These are phyloP conservation scores for Caerostris extrusa DNA, from an alignment of 1,140 invertebrate species.

Conservation along the genomic window DNA sequence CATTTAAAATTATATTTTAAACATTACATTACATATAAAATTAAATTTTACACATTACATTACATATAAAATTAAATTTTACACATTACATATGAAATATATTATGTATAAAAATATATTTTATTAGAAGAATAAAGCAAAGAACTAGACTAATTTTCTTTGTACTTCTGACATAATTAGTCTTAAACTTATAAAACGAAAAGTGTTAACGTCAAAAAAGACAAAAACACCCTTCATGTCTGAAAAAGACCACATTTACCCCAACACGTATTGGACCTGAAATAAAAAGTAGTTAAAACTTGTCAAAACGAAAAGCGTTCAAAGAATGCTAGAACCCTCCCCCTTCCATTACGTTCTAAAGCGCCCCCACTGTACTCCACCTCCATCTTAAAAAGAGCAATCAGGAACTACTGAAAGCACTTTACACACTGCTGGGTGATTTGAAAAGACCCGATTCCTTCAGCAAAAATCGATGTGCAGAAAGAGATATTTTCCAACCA, in stretches of 20 bases:
- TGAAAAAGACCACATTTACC: not conserved
- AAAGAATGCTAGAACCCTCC: not conserved
- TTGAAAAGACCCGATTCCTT: slow-evolving; percentile 25
- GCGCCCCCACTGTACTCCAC: not conserved
- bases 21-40: too few species aligned
- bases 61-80: too few species aligned
- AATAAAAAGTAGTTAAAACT: slow-evolving; percentile 43
- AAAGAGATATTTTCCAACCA: slow-evolving; percentile 9
- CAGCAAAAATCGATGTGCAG: not conserved
- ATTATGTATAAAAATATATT: too few species aligned
- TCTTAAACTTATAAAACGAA: too few species aligned
- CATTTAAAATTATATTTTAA: too few species aligned
- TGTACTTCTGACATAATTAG: too few species aligned
- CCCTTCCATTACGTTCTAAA: slow-evolving; percentile 49
- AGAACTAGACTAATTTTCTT: too few species aligned
- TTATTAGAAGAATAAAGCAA: too few species aligned
- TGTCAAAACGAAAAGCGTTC: slow-evolving; percentile 51
- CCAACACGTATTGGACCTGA: not conserved
- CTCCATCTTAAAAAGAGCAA: not conserved
- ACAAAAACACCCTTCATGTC: not conserved
- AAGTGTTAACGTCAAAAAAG: too few species aligned
- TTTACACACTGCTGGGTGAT: slow-evolving; percentile 11
- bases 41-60: too few species aligned
- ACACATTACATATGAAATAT: too few species aligned
- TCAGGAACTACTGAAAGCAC: slow-evolving; percentile 15